These are phyloP conservation scores for Lasioglossum malachurum DNA, from an alignment of 2,888 invertebrate genomes.

Conservation along the genomic window DNA sequence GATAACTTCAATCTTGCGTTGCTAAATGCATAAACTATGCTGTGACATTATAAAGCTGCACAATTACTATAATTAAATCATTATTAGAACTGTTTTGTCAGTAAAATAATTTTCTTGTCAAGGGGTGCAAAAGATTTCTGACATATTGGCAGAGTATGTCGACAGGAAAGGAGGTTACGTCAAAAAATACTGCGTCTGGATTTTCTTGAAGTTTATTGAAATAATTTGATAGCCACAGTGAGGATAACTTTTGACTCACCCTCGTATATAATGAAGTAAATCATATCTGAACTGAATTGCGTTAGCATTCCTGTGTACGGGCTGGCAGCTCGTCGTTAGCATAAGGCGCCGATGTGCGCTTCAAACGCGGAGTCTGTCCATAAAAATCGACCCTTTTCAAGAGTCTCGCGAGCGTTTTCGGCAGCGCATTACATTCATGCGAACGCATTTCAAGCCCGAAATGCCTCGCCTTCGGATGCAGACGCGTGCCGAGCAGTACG, in stretches of 20 bases:
- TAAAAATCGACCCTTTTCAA: slow-evolving; percentile 5
- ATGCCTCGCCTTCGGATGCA: neutral
- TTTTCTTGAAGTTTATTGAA: neutral
- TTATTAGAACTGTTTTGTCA: neutral
- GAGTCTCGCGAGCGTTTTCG: neutral
- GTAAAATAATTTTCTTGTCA: no score
- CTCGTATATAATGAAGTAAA: neutral
- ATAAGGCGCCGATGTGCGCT: neutral
- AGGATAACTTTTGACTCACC: neutral
- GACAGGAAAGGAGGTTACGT: neutral
- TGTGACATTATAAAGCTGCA: neutral
- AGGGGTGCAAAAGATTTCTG: no score
- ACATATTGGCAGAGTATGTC: neutral
- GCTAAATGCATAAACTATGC: neutral
- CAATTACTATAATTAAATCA: neutral
- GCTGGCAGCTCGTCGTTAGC: neutral
- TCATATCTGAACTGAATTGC: neutral
- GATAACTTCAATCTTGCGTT: neutral
- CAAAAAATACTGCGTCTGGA: neutral
- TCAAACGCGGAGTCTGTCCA: neutral
- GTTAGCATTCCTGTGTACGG: neutral
- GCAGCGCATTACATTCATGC: neutral
- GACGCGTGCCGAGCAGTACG: neutral
- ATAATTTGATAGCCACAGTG: neutral
- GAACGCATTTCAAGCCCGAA: neutral